Conservation (phyloP, 2,113 vertebrate genomes). For the Entomyzon cyanotis region DNA sequence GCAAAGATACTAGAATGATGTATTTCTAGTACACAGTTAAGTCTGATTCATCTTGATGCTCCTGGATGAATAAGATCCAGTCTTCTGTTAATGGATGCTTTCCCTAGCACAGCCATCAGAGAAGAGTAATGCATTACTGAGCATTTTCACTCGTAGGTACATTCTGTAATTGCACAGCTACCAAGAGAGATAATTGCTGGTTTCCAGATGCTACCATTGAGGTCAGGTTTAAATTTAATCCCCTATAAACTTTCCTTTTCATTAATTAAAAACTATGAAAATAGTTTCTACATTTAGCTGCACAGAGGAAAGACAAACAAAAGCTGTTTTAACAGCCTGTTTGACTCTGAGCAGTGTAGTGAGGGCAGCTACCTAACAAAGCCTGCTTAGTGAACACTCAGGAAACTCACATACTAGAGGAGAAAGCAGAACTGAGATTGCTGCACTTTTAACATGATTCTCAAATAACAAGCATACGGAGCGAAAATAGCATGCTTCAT, state of each 20-base stretch:
- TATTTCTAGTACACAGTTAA: neutral
- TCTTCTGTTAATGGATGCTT: neutral
- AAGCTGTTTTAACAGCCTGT: neutral
- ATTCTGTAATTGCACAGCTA: neutral
- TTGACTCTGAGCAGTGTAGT: neutral
- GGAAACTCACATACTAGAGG: neutral
- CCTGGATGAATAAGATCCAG: neutral
- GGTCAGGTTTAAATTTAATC: constrained; percentile 1
- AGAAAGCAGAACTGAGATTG: neutral
- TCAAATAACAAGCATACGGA: neutral
- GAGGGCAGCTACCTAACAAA: neutral
- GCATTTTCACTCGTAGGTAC: neutral
- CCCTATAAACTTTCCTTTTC: neutral
- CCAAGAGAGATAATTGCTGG: neutral
- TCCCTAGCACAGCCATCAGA: neutral
- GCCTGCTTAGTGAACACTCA: neutral
- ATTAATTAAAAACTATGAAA: neutral
- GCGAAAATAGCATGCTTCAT: neutral
- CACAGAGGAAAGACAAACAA: neutral
- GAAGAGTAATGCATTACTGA: neutral
- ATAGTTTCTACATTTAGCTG: neutral
- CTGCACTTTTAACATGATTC: neutral
- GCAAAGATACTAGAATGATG: neutral
- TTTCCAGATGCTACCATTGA: neutral
- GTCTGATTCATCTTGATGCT: neutral